A percentile compares a stretch with the other conserved stretches of the same genome.
Conservation (phyloP, 1,140 invertebrate genomes). For the Nixonia krombeini region DNA sequence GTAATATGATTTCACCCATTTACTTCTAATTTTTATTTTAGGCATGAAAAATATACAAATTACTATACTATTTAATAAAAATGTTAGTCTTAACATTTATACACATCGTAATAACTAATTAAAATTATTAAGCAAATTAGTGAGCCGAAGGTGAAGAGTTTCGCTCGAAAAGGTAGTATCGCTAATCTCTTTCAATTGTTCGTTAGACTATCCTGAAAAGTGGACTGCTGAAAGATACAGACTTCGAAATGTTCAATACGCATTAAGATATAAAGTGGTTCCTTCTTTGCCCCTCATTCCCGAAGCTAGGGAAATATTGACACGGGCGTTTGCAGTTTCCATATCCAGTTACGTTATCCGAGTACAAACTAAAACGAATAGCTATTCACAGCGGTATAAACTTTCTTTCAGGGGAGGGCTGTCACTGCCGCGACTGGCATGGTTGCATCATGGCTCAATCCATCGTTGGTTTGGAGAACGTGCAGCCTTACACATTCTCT, state of each 20-base stretch:
- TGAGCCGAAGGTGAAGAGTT: no score
- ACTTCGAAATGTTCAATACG: slow-evolving; percentile 8
- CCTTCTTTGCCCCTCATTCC: slow-evolving; percentile 18
- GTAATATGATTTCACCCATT: no score
- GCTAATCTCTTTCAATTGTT: no score
- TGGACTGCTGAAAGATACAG: no score
- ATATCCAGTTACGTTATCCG: slow-evolving; percentile 39
- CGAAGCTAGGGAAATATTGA: slow-evolving; percentile 38
- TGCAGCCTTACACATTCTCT: slow-evolving; percentile 94
- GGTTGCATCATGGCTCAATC: slow-evolving; percentile 96
- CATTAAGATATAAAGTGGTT: slow-evolving; percentile 29
- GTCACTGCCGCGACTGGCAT: slow-evolving; percentile 93
- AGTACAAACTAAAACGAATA: slow-evolving; percentile 36
- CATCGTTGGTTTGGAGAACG: slow-evolving; percentile 90
- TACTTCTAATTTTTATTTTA: no score
- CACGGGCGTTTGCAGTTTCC: slow-evolving; percentile 36
- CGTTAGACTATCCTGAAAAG: no score
- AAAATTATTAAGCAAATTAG: no score
- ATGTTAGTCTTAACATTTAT: no score
- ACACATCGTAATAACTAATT: no score
- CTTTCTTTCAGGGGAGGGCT: slow-evolving; percentile 75
- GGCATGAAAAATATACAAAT: no score
- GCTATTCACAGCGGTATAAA: slow-evolving; percentile 26
- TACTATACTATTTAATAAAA: no score
- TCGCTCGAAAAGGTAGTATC: no score